phyloP scores from a whole-genome alignment of 2,888 invertebrate genomes.

The Caenorhabditis becei region DNA sequence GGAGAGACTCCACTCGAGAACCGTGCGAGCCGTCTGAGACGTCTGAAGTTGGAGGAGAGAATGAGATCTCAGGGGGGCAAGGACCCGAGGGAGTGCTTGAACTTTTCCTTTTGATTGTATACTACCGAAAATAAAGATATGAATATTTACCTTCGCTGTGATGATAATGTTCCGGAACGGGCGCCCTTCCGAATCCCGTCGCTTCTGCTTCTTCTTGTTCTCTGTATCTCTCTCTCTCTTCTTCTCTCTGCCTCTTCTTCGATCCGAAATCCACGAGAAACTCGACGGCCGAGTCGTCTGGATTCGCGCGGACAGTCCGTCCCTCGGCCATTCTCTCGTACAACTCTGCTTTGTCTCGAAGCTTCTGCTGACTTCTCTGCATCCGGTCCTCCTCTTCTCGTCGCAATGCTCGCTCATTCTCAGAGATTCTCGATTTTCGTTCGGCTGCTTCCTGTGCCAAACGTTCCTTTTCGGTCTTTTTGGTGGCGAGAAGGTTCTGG shows the following conservation, averaged over 20 bases:
- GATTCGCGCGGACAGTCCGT: slow-evolving; percentile 58
- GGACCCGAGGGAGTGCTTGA: no score
- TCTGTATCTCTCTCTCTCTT: slow-evolving; percentile 27
- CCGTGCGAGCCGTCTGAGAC: slow-evolving; percentile 44
- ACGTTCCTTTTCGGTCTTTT: slow-evolving; percentile 62
- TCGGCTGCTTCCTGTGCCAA: slow-evolving; percentile 37
- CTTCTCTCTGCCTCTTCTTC: slow-evolving; percentile 62
- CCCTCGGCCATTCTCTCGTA: slow-evolving; percentile 74
- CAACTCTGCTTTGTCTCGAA: slow-evolving; percentile 71
- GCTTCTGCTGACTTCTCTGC: slow-evolving; percentile 13
- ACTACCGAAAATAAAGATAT: no score
- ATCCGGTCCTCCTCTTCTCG: slow-evolving; percentile 70
- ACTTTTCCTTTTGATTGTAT: no score
- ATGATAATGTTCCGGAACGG: slow-evolving; percentile 72
- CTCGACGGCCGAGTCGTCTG: slow-evolving; percentile 71
- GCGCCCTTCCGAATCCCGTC: slow-evolving; percentile 46
- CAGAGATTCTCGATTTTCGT: slow-evolving; percentile 59
- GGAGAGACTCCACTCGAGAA: slow-evolving; percentile 40
- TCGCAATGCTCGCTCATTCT: slow-evolving; percentile 59
- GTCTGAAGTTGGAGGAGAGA: slow-evolving; percentile 39
- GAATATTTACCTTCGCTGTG: slow-evolving; percentile 63
- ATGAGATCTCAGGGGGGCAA: background rate
- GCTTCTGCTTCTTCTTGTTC: slow-evolving; percentile 38
- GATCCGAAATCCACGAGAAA: slow-evolving; percentile 71
- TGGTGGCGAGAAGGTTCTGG: slow-evolving; percentile 59